These are phyloP conservation scores for Podargus strigoides DNA, from an alignment of 2,797 vertebrate genomes.

Conservation along the genomic window DNA sequence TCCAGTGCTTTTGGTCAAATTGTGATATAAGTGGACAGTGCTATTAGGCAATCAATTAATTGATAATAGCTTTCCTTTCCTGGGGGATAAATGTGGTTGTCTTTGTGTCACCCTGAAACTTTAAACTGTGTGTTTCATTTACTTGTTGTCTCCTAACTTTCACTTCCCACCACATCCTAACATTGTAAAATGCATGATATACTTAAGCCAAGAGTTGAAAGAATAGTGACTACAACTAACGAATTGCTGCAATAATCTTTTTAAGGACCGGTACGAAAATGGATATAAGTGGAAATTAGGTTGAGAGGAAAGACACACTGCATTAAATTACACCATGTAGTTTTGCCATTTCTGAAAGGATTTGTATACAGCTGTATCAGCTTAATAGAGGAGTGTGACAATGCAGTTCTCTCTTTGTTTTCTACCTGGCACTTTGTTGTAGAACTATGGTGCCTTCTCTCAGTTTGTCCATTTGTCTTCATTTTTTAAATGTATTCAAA, in stretches of 20 bases:
- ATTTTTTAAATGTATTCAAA: neutral
- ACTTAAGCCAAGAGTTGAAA: neutral
- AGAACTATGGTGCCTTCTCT: neutral
- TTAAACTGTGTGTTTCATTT: slow-evolving; percentile 2
- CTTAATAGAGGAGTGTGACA: neutral
- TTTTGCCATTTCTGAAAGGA: neutral
- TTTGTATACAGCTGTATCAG: neutral
- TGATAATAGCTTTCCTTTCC: slow-evolving; percentile 13
- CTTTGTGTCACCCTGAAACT: neutral
- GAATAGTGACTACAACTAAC: neutral
- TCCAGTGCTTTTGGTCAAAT: slow-evolving; percentile 1
- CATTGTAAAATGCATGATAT: neutral
- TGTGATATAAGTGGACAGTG: neutral
- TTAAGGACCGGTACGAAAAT: neutral
- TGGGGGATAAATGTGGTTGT: neutral
- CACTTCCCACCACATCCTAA: neutral
- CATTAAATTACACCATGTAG: neutral
- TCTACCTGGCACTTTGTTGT: neutral
- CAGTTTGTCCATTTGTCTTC: neutral
- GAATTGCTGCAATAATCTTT: neutral
- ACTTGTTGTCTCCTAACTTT: slow-evolving; percentile 15
- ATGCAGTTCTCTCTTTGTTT: neutral
- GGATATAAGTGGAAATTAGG: neutral
- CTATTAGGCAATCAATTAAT: neutral
- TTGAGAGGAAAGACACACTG: neutral